Evolutionary conservation across 2,888 invertebrate species (phyloP).

Genomic region (Thera obeliscata): DNA sequence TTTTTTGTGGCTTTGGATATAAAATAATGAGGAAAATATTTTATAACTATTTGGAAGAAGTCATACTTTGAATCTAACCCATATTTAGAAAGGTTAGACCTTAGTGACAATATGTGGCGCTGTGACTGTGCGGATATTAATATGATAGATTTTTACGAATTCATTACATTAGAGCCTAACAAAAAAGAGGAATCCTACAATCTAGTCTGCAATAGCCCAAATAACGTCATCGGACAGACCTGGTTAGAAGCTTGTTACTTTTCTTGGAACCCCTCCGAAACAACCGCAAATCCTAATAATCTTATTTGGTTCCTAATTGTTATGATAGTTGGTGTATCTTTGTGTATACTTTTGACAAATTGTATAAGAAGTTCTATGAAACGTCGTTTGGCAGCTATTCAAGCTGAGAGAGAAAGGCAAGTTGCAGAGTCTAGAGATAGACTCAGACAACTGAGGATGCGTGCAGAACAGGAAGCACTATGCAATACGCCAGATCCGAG

Average conservation of each 20-base stretch:
- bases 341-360: constrained; percentile 82
- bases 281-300: constrained; percentile 70
- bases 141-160: constrained; percentile 86
- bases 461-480: constrained; percentile 80
- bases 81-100: constrained; percentile 83
- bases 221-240: constrained; percentile 84
- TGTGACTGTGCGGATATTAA: constrained; percentile 87
- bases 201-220: constrained; percentile 88
- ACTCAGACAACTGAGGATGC: constrained; percentile 80
- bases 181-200: constrained; percentile 80
- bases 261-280: constrained; percentile 83
- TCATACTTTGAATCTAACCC: constrained; percentile 85
- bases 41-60: constrained; percentile 86
- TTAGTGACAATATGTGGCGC: constrained; percentile 91
- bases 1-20: too few species aligned
- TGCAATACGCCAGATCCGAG: constrained; percentile 88
- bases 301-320: constrained; percentile 85
- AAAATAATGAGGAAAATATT: too few species aligned
- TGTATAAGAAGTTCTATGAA: constrained; percentile 83
- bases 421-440: constrained; percentile 85
- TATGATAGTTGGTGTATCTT: constrained; percentile 79
- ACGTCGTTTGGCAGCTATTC: constrained; percentile 76
- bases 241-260: constrained; percentile 88
- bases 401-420: constrained; percentile 82
- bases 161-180: constrained; percentile 82